Evolutionary conservation across 2,797 vertebrate genomes (phyloP).

Genomic region (Numenius phaeopus): DNA sequence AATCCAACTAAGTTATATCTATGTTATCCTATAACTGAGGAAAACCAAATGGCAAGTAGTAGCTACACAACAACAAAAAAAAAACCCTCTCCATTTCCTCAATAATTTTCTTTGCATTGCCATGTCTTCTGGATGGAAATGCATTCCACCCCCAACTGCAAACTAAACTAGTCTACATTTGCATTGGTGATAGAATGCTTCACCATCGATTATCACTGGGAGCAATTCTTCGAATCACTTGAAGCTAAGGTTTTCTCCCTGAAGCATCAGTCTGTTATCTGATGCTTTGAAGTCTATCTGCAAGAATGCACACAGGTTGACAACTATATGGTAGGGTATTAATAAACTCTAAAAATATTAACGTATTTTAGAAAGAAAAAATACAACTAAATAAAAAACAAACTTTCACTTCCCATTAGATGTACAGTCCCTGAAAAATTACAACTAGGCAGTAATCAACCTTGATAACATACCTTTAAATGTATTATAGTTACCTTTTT

Average conservation of each 20-base stretch:
- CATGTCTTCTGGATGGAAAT: not conserved
- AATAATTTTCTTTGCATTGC: not conserved
- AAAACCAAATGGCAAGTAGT: not conserved
- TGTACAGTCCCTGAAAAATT: not conserved
- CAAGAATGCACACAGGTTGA: not conserved
- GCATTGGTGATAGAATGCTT: not conserved
- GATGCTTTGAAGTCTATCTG: not conserved
- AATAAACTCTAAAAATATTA: not conserved
- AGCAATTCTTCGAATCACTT: not conserved
- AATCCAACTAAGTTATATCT: not conserved
- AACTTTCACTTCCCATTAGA: not conserved
- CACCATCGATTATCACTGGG: not conserved
- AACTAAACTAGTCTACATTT: not conserved
- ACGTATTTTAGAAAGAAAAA: not conserved
- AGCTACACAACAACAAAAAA: not conserved
- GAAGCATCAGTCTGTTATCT: not conserved
- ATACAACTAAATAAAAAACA: not conserved
- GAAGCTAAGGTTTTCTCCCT: not conserved
- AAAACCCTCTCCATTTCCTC: rapidly evolving
- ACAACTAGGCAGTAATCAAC: not conserved
- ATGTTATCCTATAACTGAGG: not conserved
- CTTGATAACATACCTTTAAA: not conserved
- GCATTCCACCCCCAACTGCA: too few species aligned
- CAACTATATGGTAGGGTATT: not conserved
- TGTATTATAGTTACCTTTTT: not conserved